A percentile compares a stretch with the other conserved stretches of the same genome.
Conservation (phyloP, 1,140 invertebrate species). For the Antheraea mylitta region DNA sequence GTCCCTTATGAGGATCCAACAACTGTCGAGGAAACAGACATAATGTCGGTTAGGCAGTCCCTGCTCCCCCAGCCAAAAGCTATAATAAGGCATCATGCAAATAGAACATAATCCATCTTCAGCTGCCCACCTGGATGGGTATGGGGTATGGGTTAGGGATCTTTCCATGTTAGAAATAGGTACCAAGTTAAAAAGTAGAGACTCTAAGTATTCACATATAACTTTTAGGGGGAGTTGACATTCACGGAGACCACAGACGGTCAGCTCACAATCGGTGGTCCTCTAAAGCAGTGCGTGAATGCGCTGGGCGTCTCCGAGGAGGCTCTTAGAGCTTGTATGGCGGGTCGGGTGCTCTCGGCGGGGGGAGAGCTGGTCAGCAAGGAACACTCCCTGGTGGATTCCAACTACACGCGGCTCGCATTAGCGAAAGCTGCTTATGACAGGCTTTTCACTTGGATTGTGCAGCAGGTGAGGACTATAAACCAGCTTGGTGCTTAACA, state of each 20-base stretch:
- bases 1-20: too few relatives aligned
- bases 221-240: constrained; percentile 60
- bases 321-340: constrained; percentile 88
- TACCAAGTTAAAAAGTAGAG: too few relatives aligned
- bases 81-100: too few relatives aligned
- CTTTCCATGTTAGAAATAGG: too few relatives aligned
- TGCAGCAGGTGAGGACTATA: constrained; percentile 76
- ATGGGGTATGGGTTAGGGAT: too few relatives aligned
- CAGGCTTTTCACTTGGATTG: constrained; percentile 95
- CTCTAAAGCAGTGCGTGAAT: constrained; percentile 49
- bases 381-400: constrained; percentile 90
- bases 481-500: too few relatives aligned
- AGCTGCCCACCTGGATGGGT: too few relatives aligned
- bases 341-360: constrained; percentile 93
- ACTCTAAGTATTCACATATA: not conserved
- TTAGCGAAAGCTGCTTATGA: constrained; percentile 97
- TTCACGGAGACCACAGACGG: constrained; percentile 50
- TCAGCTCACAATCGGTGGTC: constrained; percentile 48
- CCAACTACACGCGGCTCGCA: constrained; percentile 95
- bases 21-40: too few relatives aligned
- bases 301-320: constrained; percentile 85
- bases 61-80: too few relatives aligned
- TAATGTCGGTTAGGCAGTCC: too few relatives aligned
- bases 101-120: too few relatives aligned
- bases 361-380: constrained; percentile 97